Percentiles rank a stretch among this genome's conserved stretches.
phyloP scores from a whole-genome alignment of 1,140 invertebrate species.

The Parapsyche elsis region DNA sequence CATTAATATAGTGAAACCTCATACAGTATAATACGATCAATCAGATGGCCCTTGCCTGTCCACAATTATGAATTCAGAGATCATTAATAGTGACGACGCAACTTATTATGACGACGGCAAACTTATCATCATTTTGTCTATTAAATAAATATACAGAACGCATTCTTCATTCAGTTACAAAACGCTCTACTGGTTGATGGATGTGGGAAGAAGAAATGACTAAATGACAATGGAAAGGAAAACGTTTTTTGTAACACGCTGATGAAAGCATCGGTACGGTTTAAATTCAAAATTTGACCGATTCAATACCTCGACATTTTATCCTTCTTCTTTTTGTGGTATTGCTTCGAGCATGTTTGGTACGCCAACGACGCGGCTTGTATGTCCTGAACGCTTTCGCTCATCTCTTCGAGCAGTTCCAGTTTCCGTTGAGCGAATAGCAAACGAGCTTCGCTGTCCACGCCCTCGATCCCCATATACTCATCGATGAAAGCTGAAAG shows the following conservation, averaged over 20 bases:
- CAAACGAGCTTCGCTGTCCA: slow-evolving; percentile 45
- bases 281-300: no score
- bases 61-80: slow-evolving; percentile 45
- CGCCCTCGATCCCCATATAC: slow-evolving; percentile 47
- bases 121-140: slow-evolving; percentile 52
- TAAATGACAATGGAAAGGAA: no score
- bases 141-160: no score
- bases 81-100: slow-evolving; percentile 51
- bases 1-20: no score
- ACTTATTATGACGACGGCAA: slow-evolving; percentile 44
- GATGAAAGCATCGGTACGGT: no score
- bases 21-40: no score
- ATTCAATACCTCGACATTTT: slow-evolving; percentile 24
- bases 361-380: slow-evolving; percentile 43
- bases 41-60: slow-evolving; percentile 57
- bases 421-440: slow-evolving; percentile 51
- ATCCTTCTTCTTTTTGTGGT: slow-evolving; percentile 55
- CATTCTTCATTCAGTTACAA: no score
- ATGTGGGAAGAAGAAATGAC: no score
- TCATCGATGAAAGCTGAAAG: slow-evolving; percentile 52
- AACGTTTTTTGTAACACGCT: no score
- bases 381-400: slow-evolving; percentile 38
- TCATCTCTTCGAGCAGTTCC: slow-evolving; percentile 51
- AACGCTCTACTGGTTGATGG: no score
- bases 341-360: slow-evolving; percentile 43